Percentiles rank a stretch among this genome's conserved stretches.
phyloP scores from a whole-genome alignment of 2,888 invertebrate species.

The Hirtodrosophila trivittata region DNA sequence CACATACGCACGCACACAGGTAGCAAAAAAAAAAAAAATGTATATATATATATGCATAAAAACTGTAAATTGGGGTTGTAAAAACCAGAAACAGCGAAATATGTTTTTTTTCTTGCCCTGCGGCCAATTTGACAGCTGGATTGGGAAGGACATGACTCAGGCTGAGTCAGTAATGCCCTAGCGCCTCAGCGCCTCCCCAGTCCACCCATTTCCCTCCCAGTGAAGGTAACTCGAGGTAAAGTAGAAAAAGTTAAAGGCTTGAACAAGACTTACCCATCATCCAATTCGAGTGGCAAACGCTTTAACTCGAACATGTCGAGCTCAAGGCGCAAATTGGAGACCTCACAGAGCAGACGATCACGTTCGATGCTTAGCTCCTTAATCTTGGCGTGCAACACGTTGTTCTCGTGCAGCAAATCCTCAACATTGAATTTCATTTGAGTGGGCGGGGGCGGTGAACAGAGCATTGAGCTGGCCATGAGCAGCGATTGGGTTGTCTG shows the following conservation, averaged over 20 bases:
- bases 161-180: constrained; percentile 51
- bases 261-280: constrained; percentile 80
- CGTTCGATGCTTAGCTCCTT: constrained; percentile 82
- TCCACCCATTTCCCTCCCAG: not conserved
- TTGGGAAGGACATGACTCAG: constrained; percentile 59
- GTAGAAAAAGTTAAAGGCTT: no score
- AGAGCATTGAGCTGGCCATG: constrained; percentile 81
- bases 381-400: constrained; percentile 78
- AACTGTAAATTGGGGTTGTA: constrained; percentile 61
- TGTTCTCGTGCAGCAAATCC: constrained; percentile 82
- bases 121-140: constrained; percentile 54
- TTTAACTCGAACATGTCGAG: constrained; percentile 84
- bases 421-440: constrained; percentile 70
- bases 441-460: constrained; percentile 29
- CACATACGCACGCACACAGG: constrained; percentile 43
- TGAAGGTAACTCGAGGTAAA: no score
- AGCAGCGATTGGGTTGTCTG: constrained; percentile 82
- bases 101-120: constrained; percentile 42
- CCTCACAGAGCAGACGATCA: constrained; percentile 82
- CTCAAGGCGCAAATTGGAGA: constrained; percentile 83
- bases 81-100: constrained; percentile 58
- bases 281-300: constrained; percentile 77
- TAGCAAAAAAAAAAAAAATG: constrained; percentile 38
- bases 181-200: not conserved
- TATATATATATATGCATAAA: not conserved